These are phyloP conservation scores for Molanna angustata DNA, from an alignment of 2,888 invertebrate genomes.

Conservation along the genomic window DNA sequence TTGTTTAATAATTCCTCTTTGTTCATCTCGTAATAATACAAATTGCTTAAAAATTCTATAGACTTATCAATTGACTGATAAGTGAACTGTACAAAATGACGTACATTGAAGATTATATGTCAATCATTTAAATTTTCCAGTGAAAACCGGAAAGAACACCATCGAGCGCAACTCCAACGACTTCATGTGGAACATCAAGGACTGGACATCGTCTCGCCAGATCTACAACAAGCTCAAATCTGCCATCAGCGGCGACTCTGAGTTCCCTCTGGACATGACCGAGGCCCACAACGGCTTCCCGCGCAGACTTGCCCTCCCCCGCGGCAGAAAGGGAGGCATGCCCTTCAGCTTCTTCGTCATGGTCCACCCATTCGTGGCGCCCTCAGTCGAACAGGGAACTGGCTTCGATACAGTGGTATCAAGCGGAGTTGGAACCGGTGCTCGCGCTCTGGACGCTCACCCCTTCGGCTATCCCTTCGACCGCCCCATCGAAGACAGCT, in stretches of 20 bases:
- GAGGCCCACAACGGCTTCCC: conserved; percentile 60
- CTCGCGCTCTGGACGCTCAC: conserved; percentile 42
- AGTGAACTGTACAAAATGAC: no score
- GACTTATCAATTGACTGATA: no score
- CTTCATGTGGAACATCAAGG: conserved; percentile 54
- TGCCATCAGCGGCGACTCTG: conserved; percentile 47
- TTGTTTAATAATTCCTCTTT: no score
- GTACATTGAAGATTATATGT: no score
- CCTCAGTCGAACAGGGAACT: conserved; percentile 43
- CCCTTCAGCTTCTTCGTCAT: conserved; percentile 61
- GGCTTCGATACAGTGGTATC: conserved; percentile 52
- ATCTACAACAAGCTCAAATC: conserved; percentile 50
- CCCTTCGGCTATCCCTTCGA: conserved; percentile 58
- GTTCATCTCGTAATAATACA: no score
- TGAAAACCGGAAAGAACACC: conserved; percentile 48
- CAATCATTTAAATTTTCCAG: not conserved
- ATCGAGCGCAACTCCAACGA: conserved; percentile 58
- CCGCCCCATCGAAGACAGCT: conserved; percentile 47
- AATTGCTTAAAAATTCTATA: no score
- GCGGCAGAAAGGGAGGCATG: conserved; percentile 61
- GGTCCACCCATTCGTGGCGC: conserved; percentile 52
- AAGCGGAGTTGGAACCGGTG: conserved; percentile 36
- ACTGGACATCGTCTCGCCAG: conserved; percentile 48
- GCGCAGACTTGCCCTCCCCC: conserved; percentile 62
- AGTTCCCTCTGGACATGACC: conserved; percentile 47